phyloP scores from a whole-genome alignment of 2,113 vertebrate species.

The Muscicapa adusta region DNA sequence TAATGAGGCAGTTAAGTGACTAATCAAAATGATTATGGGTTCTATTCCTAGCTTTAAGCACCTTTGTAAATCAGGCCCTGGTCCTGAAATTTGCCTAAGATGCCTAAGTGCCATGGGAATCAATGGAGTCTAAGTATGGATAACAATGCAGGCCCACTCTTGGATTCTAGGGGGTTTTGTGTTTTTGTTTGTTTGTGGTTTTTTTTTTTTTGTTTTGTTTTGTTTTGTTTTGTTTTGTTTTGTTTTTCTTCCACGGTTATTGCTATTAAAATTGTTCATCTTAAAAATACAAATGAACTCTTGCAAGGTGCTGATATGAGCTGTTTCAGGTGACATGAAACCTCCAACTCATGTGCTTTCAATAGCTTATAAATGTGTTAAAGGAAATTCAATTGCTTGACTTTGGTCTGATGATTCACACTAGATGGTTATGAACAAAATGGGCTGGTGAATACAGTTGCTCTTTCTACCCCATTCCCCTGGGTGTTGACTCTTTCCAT shows the following conservation, averaged over 20 bases:
- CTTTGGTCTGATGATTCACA: background rate
- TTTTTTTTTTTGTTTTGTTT: too few species aligned
- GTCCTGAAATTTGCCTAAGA: background rate
- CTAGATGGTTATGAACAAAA: background rate
- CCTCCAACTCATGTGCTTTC: background rate
- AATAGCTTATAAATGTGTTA: background rate
- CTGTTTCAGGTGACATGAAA: background rate
- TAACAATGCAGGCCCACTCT: background rate
- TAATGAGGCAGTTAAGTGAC: background rate
- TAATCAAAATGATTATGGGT: background rate
- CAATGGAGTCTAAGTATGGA: background rate
- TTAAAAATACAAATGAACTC: background rate
- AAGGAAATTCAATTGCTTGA: background rate
- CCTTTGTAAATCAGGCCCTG: background rate
- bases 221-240: too few species aligned
- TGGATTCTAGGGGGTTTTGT: background rate
- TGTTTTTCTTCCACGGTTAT: accelerated
- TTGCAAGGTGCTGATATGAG: background rate
- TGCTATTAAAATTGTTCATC: background rate
- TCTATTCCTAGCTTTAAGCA: background rate
- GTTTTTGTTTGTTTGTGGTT: too few species aligned
- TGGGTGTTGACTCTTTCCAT: background rate
- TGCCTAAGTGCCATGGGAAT: background rate
- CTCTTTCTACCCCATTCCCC: background rate
- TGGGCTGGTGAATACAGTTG: background rate